A percentile compares a stretch with the other conserved stretches of the same genome.
Conservation (phyloP, 2,113 vertebrate genomes). For the Cheirogaleus medius region DNA sequence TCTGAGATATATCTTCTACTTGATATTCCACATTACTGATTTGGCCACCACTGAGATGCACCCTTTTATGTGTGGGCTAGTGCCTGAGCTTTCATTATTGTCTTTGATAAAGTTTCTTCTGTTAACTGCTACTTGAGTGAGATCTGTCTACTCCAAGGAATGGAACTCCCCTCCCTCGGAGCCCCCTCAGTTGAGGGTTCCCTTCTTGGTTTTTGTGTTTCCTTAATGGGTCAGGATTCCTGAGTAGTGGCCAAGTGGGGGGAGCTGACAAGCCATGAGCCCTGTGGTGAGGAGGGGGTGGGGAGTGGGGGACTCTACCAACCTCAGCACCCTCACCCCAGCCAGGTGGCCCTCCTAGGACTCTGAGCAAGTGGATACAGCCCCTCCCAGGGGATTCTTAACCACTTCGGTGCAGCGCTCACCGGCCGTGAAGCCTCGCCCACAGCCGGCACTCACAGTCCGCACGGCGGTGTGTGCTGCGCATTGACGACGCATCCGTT, state of each 20-base stretch:
- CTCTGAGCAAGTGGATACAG: background rate
- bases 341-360: background rate
- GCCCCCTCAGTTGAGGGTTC: background rate
- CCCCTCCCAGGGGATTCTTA: background rate
- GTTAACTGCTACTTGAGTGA: background rate
- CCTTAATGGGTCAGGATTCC: background rate
- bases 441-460: no score
- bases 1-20: background rate
- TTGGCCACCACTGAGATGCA: background rate
- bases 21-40: background rate
- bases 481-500: no score
- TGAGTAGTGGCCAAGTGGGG: background rate
- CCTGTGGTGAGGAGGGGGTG: background rate
- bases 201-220: background rate
- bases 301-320: no score
- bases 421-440: no score
- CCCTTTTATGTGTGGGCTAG: background rate
- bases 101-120: background rate
- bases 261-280: background rate
- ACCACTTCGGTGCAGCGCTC: no score
- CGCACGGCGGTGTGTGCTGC: no score
- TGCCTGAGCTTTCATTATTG: background rate
- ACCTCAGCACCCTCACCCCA: background rate
- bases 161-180: background rate
- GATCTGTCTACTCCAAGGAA: background rate